A percentile compares a stretch with the other conserved stretches of the same genome.
phyloP scores from a whole-genome alignment of 2,113 vertebrate genomes.

The Caretta caretta region DNA sequence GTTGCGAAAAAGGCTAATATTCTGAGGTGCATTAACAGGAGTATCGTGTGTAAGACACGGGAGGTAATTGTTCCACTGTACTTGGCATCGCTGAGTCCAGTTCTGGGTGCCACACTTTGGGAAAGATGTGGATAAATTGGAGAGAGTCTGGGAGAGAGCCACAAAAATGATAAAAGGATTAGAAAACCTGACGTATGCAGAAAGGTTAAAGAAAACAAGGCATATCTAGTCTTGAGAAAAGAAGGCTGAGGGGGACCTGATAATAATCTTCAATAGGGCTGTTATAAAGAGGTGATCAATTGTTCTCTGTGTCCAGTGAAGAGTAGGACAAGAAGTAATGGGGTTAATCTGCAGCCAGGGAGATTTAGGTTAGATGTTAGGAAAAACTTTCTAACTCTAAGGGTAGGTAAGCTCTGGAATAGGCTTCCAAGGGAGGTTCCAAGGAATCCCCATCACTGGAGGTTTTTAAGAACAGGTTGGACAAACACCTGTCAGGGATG shows the following conservation, averaged over 20 bases:
- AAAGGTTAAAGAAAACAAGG: background rate
- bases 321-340: background rate
- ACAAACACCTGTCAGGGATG: background rate
- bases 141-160: background rate
- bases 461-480: background rate
- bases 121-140: background rate
- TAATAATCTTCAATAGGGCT: background rate
- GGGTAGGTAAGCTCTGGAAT: background rate
- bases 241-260: background rate
- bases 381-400: background rate
- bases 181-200: background rate
- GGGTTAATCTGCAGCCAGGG: background rate
- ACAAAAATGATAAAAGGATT: background rate
- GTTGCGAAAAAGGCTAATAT: background rate
- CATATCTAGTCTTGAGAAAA: background rate
- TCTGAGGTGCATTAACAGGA: background rate
- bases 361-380: background rate
- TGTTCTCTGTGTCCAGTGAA: background rate
- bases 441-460: background rate
- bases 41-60: background rate
- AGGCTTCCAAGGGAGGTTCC: background rate
- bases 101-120: background rate
- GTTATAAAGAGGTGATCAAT: background rate
- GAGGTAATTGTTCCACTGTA: background rate
- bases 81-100: background rate